Conservation (phyloP, 2,113 vertebrate species). For the Zingel zingel region DNA sequence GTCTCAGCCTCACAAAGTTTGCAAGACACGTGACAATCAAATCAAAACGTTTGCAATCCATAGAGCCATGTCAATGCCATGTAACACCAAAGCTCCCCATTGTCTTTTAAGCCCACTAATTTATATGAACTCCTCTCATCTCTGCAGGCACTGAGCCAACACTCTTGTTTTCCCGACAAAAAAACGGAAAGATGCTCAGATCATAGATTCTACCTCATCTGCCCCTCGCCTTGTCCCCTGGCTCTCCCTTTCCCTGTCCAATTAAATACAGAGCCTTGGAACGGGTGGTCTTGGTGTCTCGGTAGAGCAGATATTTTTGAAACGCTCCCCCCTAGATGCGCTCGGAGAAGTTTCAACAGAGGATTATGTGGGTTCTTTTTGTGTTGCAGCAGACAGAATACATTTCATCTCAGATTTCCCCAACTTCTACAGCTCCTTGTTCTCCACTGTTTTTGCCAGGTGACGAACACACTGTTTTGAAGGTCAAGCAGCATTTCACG, state of each 20-base stretch:
- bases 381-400: slow-evolving; percentile 60
- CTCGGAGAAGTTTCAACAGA: slow-evolving; percentile 57
- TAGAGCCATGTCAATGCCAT: slow-evolving; percentile 25
- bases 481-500: slow-evolving; percentile 35
- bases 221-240: slow-evolving; percentile 58
- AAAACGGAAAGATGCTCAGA: slow-evolving; percentile 60
- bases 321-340: slow-evolving; percentile 37
- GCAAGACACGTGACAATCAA: slow-evolving; percentile 10
- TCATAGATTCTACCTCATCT: slow-evolving; percentile 71
- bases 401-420: slow-evolving; percentile 35
- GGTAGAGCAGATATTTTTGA: slow-evolving; percentile 67
- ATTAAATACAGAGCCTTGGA: slow-evolving; percentile 69
- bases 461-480: slow-evolving; percentile 22
- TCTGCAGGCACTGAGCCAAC: slow-evolving; percentile 58
- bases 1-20: background rate
- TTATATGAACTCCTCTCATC: slow-evolving; percentile 57
- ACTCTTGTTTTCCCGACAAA: slow-evolving; percentile 60
- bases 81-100: slow-evolving; percentile 34
- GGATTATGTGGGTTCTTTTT: slow-evolving; percentile 60
- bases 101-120: slow-evolving; percentile 64
- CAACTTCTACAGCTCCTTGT: slow-evolving; percentile 16
- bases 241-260: slow-evolving; percentile 64
- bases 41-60: slow-evolving; percentile 25
- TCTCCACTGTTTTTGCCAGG: slow-evolving; percentile 17
- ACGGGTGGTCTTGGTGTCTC: slow-evolving; percentile 57